Conservation (phyloP, 1,140 invertebrate species). For the Drosophila equinoxialis region DNA sequence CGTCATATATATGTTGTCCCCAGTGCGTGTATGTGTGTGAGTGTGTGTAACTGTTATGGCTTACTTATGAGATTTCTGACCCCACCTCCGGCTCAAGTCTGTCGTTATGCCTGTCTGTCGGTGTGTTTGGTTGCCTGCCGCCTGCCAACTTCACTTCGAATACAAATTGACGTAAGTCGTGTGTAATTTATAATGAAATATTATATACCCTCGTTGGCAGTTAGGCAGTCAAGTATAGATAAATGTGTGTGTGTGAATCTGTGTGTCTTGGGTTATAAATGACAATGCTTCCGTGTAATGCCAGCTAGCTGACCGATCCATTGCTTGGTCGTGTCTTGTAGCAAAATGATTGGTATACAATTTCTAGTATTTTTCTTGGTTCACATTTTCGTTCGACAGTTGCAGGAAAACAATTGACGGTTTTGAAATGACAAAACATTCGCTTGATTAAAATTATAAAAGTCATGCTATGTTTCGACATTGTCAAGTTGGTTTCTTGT, state of each 20-base stretch:
- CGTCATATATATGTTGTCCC: slow-evolving; percentile 41
- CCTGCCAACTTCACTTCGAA: slow-evolving; percentile 68
- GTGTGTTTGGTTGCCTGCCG: slow-evolving; percentile 22
- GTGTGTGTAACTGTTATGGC: slow-evolving; percentile 57
- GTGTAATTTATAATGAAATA: slow-evolving; percentile 82
- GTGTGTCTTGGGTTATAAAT: slow-evolving; percentile 75
- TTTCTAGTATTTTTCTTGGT: not conserved
- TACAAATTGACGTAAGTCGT: slow-evolving; percentile 81
- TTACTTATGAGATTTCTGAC: slow-evolving; percentile 66
- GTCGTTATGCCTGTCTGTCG: slow-evolving; percentile 2
- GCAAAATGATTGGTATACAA: not conserved
- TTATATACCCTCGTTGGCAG: slow-evolving; percentile 75
- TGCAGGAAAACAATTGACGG: not conserved
- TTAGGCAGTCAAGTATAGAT: slow-evolving; percentile 67
- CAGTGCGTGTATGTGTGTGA: slow-evolving; percentile 36
- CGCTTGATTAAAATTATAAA: slow-evolving; percentile 29
- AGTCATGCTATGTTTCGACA: slow-evolving; percentile 32
- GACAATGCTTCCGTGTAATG: slow-evolving; percentile 61
- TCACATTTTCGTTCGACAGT: not conserved
- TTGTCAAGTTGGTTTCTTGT: slow-evolving; percentile 18
- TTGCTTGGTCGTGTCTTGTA: not conserved
- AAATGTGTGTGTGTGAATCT: not conserved
- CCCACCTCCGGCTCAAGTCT: not conserved
- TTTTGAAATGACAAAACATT: slow-evolving; percentile 1
- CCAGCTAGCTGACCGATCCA: slow-evolving; percentile 20